Evolutionary conservation across 2,797 vertebrate species (phyloP).

Genomic region (Tragelaphus oryx): DNA sequence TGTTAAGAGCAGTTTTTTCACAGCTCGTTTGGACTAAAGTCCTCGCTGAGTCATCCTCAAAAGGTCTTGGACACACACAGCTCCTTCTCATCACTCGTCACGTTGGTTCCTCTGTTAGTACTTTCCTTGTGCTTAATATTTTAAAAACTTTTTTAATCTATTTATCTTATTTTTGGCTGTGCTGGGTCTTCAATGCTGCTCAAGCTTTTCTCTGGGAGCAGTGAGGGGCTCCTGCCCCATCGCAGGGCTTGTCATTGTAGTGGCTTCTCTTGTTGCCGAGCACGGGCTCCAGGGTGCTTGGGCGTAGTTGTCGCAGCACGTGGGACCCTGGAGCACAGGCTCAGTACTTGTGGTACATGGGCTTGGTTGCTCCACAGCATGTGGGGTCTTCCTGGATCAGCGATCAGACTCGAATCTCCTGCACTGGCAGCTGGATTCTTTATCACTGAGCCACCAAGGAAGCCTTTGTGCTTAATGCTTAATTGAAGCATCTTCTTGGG

Average conservation of each 20-base stretch:
- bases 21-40: neutral
- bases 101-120: neutral
- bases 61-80: neutral
- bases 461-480: neutral
- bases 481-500: neutral
- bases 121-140: neutral
- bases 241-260: neutral
- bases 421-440: neutral
- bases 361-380: neutral
- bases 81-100: neutral
- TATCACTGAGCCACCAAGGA: neutral
- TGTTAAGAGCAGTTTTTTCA: neutral
- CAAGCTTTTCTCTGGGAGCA: neutral
- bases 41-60: neutral
- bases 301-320: rapidly evolving
- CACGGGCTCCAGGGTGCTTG: neutral
- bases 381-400: neutral
- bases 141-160: rapidly evolving
- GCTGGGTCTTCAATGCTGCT: neutral
- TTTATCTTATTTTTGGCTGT: neutral
- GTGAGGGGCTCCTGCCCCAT: neutral
- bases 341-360: neutral
- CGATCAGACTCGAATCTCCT: neutral
- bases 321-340: neutral
- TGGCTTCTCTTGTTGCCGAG: neutral